Base-by-base conservation (phyloP, 2,888 invertebrate species). In the Lagria hirta region DNA sequence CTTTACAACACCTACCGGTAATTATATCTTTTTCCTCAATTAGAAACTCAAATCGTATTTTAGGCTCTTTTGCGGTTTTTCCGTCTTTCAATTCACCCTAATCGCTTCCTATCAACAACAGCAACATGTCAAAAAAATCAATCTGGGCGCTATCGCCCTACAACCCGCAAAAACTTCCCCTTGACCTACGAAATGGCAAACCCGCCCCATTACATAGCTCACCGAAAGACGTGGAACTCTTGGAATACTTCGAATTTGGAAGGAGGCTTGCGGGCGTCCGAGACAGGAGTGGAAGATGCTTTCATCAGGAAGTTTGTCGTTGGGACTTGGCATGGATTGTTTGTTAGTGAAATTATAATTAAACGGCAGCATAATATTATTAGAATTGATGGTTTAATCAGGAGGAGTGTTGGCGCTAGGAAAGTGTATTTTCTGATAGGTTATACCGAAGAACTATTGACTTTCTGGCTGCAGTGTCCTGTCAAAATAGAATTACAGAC, bases 381-480 rank as follows among this genome's bases (percentile, higher is more conserved):
- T 28, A 76, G 93, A 60, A 82, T 96, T 46, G 88, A 87, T 7
- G 90, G 88, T 4, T 83, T 96, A 45, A 73, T 94, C 15, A 68
- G 79, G 3, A 80, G 83, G 58, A 76, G 73, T 2, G 73, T 91
- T 0, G 75, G 75, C 23, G 77, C 88, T 0, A 77, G 82, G 12
- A 94, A 93, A 75, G 83, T 96, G 77, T 98, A 98, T 68, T 99
- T 99, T 74, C 79, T 99, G n/a, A 82, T 92, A 26, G 98, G 98
- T 1, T 99, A 97, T 69, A 83, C 88, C 0, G 98, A 99, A 72
- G 94, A 97, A 70, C 71, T 99, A 22, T 73, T 99, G 6, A 83
- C 91, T 15, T 85, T 83, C 69, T 89, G 95, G 85, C 73, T 99
- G 15, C 97, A 98, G 65, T 95, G 96, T 68, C 95, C 95, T 0